A percentile compares a stretch with the other conserved stretches of the same genome.
Conservation (phyloP, 2,797 vertebrate species). For the Pyrrhura leucotis region DNA sequence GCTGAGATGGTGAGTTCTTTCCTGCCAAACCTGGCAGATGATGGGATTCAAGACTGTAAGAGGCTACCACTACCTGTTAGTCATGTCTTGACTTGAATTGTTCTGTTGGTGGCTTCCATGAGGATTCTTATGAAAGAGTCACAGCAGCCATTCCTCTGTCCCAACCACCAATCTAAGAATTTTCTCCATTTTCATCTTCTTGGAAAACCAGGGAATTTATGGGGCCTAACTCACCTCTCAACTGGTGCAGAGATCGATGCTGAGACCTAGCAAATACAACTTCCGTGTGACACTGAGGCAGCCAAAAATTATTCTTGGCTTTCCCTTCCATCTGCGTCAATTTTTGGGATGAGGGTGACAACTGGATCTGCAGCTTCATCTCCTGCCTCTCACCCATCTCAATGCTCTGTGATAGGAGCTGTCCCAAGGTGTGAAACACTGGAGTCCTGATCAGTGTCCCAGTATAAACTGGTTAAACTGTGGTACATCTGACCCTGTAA, state of each 20-base stretch:
- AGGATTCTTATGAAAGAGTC: background rate
- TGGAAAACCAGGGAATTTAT: background rate
- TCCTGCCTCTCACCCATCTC: background rate
- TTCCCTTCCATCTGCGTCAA: background rate
- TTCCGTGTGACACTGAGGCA: background rate
- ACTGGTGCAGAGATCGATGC: background rate
- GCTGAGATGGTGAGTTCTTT: background rate
- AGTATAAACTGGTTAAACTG: background rate
- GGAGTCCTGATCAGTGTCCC: background rate
- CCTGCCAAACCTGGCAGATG: background rate
- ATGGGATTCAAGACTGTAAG: background rate
- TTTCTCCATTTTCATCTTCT: background rate
- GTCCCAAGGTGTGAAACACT: background rate
- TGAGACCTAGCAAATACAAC: background rate
- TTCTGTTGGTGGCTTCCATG: background rate
- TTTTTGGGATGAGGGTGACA: background rate
- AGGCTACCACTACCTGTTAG: background rate
- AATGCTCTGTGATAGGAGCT: accelerated
- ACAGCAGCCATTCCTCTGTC: accelerated
- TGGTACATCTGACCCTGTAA: background rate
- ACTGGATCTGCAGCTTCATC: background rate
- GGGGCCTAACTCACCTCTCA: background rate
- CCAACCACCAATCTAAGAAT: background rate
- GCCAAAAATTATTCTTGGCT: background rate
- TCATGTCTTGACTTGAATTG: background rate